These are phyloP conservation scores for Tenualosa ilisha DNA, from an alignment of 2,797 vertebrate genomes.

Conservation along the genomic window DNA sequence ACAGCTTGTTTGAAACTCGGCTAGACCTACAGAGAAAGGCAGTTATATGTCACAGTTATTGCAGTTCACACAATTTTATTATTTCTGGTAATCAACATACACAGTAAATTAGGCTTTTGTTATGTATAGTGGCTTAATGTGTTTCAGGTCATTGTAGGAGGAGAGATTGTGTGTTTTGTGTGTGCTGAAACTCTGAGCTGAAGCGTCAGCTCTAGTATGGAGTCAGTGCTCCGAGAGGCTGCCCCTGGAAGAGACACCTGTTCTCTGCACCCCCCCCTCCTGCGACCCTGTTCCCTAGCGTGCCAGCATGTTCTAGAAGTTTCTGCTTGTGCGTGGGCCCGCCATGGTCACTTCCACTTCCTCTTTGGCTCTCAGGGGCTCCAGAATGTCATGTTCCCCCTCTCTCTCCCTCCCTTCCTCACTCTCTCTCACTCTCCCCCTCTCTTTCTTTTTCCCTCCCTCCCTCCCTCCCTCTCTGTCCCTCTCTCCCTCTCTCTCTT, in stretches of 20 bases:
- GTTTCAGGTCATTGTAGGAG: not conserved
- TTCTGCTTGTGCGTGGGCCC: conserved; percentile 41
- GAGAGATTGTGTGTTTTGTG: not conserved
- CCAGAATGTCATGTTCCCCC: conserved; percentile 5
- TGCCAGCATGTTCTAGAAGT: conserved; percentile 42
- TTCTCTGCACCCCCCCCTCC: not conserved
- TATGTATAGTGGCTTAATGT: not conserved
- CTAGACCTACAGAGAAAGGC: not conserved
- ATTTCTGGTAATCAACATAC: not conserved
- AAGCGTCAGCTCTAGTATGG: not conserved
- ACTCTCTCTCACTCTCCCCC: not conserved
- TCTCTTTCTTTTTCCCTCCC: not conserved
- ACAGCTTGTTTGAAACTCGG: not conserved
- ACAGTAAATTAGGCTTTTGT: not conserved
- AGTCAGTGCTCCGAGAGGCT: not conserved
- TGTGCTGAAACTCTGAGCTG: not conserved
- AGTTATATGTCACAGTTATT: not conserved
- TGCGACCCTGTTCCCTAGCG: not conserved
- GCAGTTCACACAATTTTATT: not conserved
- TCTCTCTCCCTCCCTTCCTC: not conserved
- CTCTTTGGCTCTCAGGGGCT: conserved; percentile 29
- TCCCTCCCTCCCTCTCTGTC: not conserved
- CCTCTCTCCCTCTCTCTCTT: not conserved
- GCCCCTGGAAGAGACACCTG: conserved; percentile 1
- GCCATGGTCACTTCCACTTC: conserved; percentile 44